Evolutionary conservation across 1,140 invertebrate genomes (phyloP), one percentile per base, ranked within the genome.

Genomic region (Drosophila nasuta): DNA sequence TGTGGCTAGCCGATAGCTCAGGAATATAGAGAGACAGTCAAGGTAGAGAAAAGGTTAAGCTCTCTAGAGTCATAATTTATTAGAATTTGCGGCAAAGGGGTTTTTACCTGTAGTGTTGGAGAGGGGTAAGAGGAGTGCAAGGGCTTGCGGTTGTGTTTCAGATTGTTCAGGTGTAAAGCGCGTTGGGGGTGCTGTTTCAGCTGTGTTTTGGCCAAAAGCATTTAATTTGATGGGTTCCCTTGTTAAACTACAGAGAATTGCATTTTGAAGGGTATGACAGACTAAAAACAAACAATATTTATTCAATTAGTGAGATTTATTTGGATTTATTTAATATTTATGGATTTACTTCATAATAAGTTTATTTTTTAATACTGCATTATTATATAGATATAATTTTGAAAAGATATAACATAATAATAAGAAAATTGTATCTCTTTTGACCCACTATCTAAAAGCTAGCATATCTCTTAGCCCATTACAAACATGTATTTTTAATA

Each of bases 11-110:
- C 66, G 81, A 81, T 78, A 85, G 63, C 68, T 41, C 49, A 58
- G 30, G 33, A 64, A 45, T 65, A 58, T 66, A 71, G 35, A 46
- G 54, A 49, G 38, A 59, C 15, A 60, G 64, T 25, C 20, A 25
- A 60, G 72, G 63, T 60, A 60, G 77, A 45, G 67, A 65, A 67
- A 82, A 83, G 83, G 83, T 88, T 88, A 88, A 88, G 83, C 85
- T 75, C 77, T 64, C 25, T 57, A 25, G 66, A 71, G 67, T 88
- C 83, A 88, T 89, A 88, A 88, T 88, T 88, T 88, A 88, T 88
- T 81, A 89, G 83, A 80, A 80, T 66, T 87, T 87, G 82, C 45
- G 80, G 83, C 88, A 33, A 41, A 45, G 38, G 46, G 17, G 20
- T 25, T 15, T 57, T n/a, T 15, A 57, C 7, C 52, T 17, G 15